Conservation (phyloP, 2,888 invertebrate genomes). For the Steinernema hermaphroditum region DNA sequence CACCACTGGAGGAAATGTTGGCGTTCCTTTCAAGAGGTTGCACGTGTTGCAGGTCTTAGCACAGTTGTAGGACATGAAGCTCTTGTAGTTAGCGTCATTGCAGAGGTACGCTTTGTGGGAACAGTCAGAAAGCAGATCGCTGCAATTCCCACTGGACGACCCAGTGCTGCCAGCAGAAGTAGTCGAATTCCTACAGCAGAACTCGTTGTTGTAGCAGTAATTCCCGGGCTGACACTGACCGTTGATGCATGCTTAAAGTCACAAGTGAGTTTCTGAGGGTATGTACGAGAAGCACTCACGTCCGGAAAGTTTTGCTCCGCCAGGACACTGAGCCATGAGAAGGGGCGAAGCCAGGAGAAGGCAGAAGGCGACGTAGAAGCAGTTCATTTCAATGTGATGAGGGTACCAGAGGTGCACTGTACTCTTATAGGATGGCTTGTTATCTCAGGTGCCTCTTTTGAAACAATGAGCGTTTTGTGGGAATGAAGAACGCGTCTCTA, state of each 20-base stretch:
- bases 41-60: neutral
- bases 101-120: neutral
- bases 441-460: too few relatives aligned
- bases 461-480: too few relatives aligned
- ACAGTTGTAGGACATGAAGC: neutral
- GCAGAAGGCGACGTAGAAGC: neutral
- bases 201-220: neutral
- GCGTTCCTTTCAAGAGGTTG: neutral
- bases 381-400: neutral
- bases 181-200: neutral
- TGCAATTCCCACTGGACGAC: neutral
- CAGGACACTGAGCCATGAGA: neutral
- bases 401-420: too few relatives aligned
- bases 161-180: neutral
- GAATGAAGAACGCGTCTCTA: too few relatives aligned
- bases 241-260: neutral
- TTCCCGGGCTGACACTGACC: neutral
- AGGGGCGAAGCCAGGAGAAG: neutral
- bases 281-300: neutral
- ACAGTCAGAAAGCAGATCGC: neutral
- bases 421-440: too few relatives aligned
- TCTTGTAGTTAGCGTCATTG: neutral
- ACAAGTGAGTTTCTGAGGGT: neutral
- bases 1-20: neutral
- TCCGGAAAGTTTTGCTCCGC: neutral